phyloP scores from a whole-genome alignment of 2,113 vertebrate species.

The Sardina pilchardus region DNA sequence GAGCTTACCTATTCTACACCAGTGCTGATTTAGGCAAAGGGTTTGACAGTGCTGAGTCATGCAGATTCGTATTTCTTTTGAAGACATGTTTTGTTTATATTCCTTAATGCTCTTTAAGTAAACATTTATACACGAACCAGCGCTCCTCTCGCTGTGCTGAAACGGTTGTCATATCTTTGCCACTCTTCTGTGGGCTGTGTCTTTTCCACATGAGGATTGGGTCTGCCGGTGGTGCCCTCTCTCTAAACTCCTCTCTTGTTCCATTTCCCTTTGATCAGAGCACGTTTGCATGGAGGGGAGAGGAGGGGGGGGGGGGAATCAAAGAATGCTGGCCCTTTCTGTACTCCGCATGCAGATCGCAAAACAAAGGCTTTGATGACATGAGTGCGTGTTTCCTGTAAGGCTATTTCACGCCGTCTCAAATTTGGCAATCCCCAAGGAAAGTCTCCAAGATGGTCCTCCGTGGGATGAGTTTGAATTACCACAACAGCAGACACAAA shows the following conservation, averaged over 20 bases:
- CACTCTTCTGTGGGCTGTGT: neutral
- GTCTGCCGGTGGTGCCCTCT: neutral
- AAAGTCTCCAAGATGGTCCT: neutral
- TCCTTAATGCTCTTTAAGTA: neutral
- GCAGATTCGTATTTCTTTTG: neutral
- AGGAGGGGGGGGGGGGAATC: neutral
- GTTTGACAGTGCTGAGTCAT: neutral
- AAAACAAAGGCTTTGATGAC: constrained; percentile 10
- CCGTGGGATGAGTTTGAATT: neutral
- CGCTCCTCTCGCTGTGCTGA: neutral
- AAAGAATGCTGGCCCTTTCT: neutral
- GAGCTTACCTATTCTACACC: neutral
- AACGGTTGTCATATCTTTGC: neutral
- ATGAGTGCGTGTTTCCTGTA: neutral
- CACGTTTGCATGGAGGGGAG: neutral
- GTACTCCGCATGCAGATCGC: neutral
- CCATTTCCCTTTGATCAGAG: neutral
- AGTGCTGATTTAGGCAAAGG: neutral
- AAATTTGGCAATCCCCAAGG: neutral
- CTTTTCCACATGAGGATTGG: neutral
- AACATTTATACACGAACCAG: neutral
- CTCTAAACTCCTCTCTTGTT: neutral
- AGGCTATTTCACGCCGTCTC: neutral
- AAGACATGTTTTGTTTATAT: neutral
- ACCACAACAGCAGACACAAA: neutral